Conservation (phyloP, 1,140 invertebrate species). For the Tachypleus tridentatus region DNA sequence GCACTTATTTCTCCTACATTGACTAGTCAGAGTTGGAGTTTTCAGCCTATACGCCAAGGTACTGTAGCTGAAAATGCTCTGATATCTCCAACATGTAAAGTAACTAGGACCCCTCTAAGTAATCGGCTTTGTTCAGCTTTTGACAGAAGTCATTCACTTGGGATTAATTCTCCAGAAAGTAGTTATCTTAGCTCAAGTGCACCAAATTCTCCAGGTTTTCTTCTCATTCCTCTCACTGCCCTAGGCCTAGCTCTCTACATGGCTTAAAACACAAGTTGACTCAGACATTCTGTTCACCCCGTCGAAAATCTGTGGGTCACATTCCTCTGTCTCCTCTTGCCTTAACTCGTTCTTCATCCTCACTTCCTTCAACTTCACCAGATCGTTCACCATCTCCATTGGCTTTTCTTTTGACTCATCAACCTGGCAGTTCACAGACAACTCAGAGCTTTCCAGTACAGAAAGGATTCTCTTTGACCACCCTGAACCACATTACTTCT, state of each 20-base stretch:
- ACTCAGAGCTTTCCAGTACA: too few species aligned
- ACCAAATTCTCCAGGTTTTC: constrained; percentile 44
- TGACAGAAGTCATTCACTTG: constrained; percentile 36
- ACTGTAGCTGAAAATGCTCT: constrained; percentile 28
- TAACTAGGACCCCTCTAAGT: constrained; percentile 42
- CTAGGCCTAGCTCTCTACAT: constrained; percentile 79
- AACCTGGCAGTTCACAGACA: too few species aligned
- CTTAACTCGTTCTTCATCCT: constrained; percentile 82
- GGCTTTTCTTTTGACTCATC: too few species aligned
- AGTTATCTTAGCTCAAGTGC: constrained; percentile 50
- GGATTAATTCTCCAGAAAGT: constrained; percentile 42
- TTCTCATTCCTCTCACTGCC: constrained; percentile 48
- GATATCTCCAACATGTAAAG: constrained; percentile 31
- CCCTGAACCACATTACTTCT: too few species aligned
- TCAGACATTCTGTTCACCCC: constrained; percentile 54
- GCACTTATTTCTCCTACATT: constrained; percentile 19
- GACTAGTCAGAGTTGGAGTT: constrained; percentile 47
- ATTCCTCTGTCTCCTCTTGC: constrained; percentile 92
- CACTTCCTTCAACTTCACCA: too few species aligned
- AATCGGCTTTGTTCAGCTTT: constrained; percentile 38
- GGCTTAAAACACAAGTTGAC: constrained; percentile 85
- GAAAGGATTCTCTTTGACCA: too few species aligned
- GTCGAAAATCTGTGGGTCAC: constrained; percentile 86
- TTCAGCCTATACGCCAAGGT: constrained; percentile 46
- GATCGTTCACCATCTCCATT: constrained; percentile 67